A percentile compares a stretch with the other conserved stretches of the same genome.
These are phyloP conservation scores for Azorinus chamasolen DNA, from an alignment of 2,888 invertebrate genomes.

Conservation along the genomic window DNA sequence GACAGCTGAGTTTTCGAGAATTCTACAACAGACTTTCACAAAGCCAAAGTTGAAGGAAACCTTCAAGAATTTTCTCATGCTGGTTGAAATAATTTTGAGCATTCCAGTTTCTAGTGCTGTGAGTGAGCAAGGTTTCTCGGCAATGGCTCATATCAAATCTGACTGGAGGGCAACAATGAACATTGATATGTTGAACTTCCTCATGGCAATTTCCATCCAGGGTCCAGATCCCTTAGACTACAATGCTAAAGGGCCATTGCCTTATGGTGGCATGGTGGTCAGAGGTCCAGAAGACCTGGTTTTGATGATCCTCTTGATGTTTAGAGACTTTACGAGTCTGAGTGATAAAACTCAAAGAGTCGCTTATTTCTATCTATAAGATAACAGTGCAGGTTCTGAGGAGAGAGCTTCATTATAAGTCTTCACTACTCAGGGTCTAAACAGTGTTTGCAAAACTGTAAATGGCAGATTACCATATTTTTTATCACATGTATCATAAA, in stretches of 20 bases:
- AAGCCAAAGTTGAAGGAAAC: slow-evolving; percentile 17
- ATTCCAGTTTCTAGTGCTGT: slow-evolving; percentile 13
- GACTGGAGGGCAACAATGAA: slow-evolving; percentile 56
- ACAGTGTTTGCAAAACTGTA: too few relatives aligned
- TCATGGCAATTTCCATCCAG: slow-evolving; percentile 52
- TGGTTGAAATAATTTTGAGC: slow-evolving; percentile 51
- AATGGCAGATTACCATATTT: too few relatives aligned
- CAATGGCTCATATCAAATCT: slow-evolving; percentile 57
- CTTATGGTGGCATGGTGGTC: slow-evolving; percentile 56
- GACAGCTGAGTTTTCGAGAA: too few relatives aligned
- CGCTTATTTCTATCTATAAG: too few relatives aligned
- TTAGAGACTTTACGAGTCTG: too few relatives aligned
- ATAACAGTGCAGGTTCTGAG: too few relatives aligned
- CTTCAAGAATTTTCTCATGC: slow-evolving; percentile 26
- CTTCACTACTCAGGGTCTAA: too few relatives aligned
- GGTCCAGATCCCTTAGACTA: slow-evolving; percentile 31
- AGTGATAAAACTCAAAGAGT: too few relatives aligned
- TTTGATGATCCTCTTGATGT: too few relatives aligned
- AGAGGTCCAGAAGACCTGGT: slow-evolving; percentile 48
- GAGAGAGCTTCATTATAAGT: too few relatives aligned
- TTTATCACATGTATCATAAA: too few relatives aligned
- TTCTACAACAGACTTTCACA: slow-evolving; percentile 24
- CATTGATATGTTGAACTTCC: slow-evolving; percentile 41
- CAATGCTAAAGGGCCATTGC: slow-evolving; percentile 31
- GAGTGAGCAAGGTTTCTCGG: slow-evolving; percentile 62